Base-by-base conservation (phyloP, 1,140 invertebrate species). In the Ceratosolen fusciceps region DNA sequence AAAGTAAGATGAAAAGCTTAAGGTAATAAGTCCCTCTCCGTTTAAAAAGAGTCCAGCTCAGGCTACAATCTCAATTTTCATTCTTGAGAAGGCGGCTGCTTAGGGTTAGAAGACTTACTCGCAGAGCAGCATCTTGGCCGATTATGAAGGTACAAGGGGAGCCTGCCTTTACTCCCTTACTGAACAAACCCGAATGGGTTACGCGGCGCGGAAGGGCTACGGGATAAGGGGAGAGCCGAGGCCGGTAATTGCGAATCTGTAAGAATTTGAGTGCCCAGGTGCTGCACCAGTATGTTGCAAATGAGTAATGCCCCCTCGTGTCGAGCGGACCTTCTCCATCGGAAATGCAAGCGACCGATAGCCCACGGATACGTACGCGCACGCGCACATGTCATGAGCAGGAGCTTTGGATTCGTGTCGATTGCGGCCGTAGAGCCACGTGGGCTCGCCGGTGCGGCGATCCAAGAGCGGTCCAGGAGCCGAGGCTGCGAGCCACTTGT, bases 171-270 rank as follows among this genome's bases (percentile, higher is more conserved):
- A n/a, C n/a, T n/a, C n/a, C n/a, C n/a, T n/a, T n/a, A 14, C 62
- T 60, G 67, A 70, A 62, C 76, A 49, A 77, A 77, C 29, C 37
- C 76, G 82, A 74, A 79, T 71, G 5, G 58, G 81, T 81, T 80
- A 82, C 67, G 29, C 77, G 76, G 39, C 12, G 58, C 37, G n/a
- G n/a, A n/a, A n/a, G n/a, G n/a, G n/a, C n/a, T n/a, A n/a, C n/a
- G n/a, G n/a, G n/a, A n/a, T n/a, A n/a, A n/a, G n/a, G n/a, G n/a
- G n/a, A n/a, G n/a, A n/a, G 21, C 16, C 83, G 82, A 82, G 78
- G 80, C 49, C 83, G 83, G 83, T 88, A 86, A 89, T 89, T 89
- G 84, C 85, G 83, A 89, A 88, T 88, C 85, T 86, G 39, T 80
- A 79, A 82, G 82, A 29, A 16, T 84, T 88, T 83, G 80, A 88